A percentile compares a stretch with the other conserved stretches of the same genome.
phyloP scores from a whole-genome alignment of 2,888 invertebrate species.

The Rhorus exstirpatorius region DNA sequence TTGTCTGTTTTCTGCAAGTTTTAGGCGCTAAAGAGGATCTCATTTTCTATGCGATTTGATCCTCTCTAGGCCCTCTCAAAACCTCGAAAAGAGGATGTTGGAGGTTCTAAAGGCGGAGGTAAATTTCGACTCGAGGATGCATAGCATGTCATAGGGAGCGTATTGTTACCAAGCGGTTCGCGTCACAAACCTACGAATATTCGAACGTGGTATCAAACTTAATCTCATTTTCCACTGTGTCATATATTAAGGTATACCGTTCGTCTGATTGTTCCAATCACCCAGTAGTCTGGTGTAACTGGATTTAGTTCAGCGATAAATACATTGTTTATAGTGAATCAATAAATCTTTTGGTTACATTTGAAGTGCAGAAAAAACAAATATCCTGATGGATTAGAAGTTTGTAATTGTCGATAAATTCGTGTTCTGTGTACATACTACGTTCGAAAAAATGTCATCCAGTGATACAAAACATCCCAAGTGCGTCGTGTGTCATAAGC shows the following conservation, averaged over 20 bases:
- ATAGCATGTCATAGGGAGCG: slow-evolving; percentile 14
- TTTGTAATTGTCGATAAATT: neutral
- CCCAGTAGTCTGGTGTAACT: neutral
- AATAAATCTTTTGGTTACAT: slow-evolving; percentile 8
- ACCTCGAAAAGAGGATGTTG: too few species aligned
- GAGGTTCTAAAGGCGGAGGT: too few species aligned
- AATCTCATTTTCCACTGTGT: slow-evolving; percentile 18
- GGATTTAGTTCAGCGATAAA: neutral
- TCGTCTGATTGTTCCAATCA: slow-evolving; percentile 11
- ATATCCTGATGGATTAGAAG: slow-evolving; percentile 10
- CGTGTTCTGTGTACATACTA: neutral
- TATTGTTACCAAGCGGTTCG: slow-evolving; percentile 22
- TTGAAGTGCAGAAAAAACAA: slow-evolving; percentile 24
- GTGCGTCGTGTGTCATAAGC: slow-evolving; percentile 37
- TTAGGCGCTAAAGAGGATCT: too few species aligned
- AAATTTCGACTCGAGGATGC: too few species aligned
- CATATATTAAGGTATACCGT: slow-evolving; percentile 10
- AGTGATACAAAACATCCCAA: slow-evolving; percentile 36
- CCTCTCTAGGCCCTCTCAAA: too few species aligned
- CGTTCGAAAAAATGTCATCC: slow-evolving; percentile 23
- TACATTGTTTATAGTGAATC: slow-evolving; percentile 22
- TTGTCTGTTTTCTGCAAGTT: too few species aligned
- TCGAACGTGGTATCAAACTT: slow-evolving; percentile 8
- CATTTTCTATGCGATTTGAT: too few species aligned
- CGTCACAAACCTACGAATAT: slow-evolving; percentile 24